A percentile compares a stretch with the other conserved stretches of the same genome.
phyloP scores from a whole-genome alignment of 2,888 invertebrate species.

The Pristionchus japonicus region DNA sequence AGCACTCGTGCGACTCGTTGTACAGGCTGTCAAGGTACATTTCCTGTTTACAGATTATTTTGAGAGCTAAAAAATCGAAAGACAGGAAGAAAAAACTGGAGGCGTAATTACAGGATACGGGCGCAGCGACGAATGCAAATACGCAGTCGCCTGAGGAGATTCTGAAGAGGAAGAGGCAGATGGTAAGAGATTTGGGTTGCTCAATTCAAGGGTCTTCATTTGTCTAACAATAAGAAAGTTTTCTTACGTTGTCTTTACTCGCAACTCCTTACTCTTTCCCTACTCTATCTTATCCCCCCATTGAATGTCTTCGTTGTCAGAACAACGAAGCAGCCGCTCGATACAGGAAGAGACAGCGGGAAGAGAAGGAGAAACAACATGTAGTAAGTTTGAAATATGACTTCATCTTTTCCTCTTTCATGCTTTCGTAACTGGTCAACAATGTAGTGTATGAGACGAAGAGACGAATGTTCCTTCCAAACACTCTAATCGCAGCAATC shows the following conservation, averaged over 20 bases:
- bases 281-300: background rate
- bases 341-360: conserved; percentile 47
- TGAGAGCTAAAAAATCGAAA: background rate
- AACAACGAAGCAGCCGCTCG: conserved; percentile 48
- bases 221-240: no score
- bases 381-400: conserved; percentile 9
- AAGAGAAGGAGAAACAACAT: conserved; percentile 42
- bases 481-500: background rate
- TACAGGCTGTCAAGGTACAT: conserved; percentile 43
- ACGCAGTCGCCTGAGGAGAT: conserved; percentile 31
- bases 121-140: background rate
- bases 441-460: no score
- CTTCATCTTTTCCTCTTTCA: background rate
- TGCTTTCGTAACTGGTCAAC: background rate
- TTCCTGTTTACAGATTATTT: background rate
- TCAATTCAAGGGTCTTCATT: no score
- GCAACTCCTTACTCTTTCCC: no score
- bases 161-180: conserved; percentile 44
- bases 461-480: background rate
- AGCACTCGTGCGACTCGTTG: conserved; percentile 28
- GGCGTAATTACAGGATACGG: background rate
- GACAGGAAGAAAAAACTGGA: no score
- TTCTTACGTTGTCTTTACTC: no score
- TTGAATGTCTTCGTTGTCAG: background rate
- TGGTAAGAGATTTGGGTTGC: conserved; percentile 18